Percentiles rank a stretch among this genome's conserved stretches.
These are phyloP conservation scores for Cinara cedri DNA, from an alignment of 2,888 invertebrate genomes.

Conservation along the genomic window DNA sequence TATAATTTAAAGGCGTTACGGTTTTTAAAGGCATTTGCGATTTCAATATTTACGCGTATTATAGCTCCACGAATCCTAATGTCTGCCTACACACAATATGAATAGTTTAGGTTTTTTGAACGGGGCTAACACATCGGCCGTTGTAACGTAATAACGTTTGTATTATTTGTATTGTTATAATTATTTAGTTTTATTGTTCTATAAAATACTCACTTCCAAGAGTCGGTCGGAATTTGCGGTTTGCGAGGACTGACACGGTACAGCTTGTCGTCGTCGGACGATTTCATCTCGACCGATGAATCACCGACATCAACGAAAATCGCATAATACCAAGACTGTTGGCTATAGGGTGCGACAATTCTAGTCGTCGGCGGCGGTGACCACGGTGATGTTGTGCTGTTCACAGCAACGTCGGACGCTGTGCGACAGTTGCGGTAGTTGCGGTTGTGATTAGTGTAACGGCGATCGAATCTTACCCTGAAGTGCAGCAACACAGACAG, in stretches of 20 bases:
- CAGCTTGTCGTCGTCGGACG: conserved; percentile 52
- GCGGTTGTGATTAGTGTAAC: neutral
- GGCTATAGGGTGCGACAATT: conserved; percentile 5
- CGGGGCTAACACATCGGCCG: no score
- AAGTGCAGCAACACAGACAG: conserved; percentile 35
- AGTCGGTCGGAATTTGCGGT: conserved; percentile 45
- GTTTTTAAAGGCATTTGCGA: no score
- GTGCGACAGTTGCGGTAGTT: neutral
- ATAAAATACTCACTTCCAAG: conserved; percentile 47
- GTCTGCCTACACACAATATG: no score
- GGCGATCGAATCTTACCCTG: conserved; percentile 19
- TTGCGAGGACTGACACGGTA: conserved; percentile 38
- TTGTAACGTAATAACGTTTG: no score
- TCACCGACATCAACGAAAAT: conserved; percentile 39
- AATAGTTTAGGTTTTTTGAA: no score
- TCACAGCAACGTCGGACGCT: no score
- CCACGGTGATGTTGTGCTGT: neutral
- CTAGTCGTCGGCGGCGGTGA: conserved; percentile 6
- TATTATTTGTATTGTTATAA: no score
- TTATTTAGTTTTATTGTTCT: no score
- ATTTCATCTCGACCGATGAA: conserved; percentile 57
- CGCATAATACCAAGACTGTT: conserved; percentile 45
- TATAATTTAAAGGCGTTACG: no score
- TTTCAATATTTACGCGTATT: no score
- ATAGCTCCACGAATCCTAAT: no score